A percentile compares a stretch with the other conserved stretches of the same genome.
These are phyloP conservation scores for Pelusios castaneus DNA, from an alignment of 2,113 vertebrate species.

Conservation along the genomic window DNA sequence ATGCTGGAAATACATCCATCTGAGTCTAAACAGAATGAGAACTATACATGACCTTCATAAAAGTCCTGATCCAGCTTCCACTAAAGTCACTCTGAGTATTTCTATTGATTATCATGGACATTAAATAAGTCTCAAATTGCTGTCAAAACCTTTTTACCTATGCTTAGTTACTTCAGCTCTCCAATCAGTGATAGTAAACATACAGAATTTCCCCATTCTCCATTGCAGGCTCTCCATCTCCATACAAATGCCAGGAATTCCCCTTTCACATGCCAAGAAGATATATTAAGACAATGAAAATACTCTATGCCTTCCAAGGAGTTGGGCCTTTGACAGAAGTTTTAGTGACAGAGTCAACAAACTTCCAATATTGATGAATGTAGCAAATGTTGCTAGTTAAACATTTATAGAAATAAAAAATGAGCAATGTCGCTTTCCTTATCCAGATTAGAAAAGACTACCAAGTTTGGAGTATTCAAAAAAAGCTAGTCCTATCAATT, in stretches of 20 bases:
- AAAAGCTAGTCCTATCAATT: background rate
- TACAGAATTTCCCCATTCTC: background rate
- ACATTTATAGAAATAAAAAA: background rate
- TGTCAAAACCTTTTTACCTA: background rate
- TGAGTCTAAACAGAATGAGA: background rate
- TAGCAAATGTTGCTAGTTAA: background rate
- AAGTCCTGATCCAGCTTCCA: background rate
- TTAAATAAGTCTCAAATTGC: background rate
- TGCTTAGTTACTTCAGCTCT: background rate
- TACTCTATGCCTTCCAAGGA: background rate
- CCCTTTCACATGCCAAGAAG: background rate
- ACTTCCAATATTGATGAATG: background rate
- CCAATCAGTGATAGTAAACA: background rate
- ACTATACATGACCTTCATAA: background rate
- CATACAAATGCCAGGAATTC: background rate
- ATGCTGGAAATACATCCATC: background rate
- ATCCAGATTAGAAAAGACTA: background rate
- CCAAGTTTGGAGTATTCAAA: background rate
- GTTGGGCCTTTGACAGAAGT: background rate
- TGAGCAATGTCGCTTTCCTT: accelerated
- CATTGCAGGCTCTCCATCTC: background rate
- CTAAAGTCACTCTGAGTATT: background rate
- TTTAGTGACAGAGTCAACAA: background rate
- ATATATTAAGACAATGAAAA: slow-evolving; percentile 14
- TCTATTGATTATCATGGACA: background rate